Evolutionary conservation across 2,888 invertebrate genomes (phyloP).

Genomic region (Aricia artaxerxes): DNA sequence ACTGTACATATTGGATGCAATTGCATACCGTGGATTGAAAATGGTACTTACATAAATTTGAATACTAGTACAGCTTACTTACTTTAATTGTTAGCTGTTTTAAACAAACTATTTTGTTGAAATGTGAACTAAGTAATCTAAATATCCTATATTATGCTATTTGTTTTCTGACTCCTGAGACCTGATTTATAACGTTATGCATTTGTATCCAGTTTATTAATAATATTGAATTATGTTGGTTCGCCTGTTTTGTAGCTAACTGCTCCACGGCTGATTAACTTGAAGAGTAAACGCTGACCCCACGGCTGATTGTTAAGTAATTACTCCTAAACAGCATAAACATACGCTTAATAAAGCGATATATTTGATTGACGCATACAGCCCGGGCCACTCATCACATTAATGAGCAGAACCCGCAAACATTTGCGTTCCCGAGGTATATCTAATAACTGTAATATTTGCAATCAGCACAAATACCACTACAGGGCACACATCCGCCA

Average conservation of each 20-base stretch:
- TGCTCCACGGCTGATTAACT: not conserved
- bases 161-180: too few relatives aligned
- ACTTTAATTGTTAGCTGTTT: too few relatives aligned
- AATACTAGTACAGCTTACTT: too few relatives aligned
- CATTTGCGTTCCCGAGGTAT: slow-evolving; percentile 65
- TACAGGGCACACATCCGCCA: slow-evolving; percentile 38
- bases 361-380: slow-evolving; percentile 46
- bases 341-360: not conserved
- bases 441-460: slow-evolving; percentile 62
- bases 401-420: slow-evolving; percentile 73
- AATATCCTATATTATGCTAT: too few relatives aligned
- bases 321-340: slow-evolving; percentile 1
- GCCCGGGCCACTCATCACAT: slow-evolving; percentile 60
- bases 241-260: not conserved
- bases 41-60: too few relatives aligned
- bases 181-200: too few relatives aligned
- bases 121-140: too few relatives aligned
- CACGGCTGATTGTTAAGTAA: not conserved
- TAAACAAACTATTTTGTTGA: too few relatives aligned
- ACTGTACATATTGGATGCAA: too few relatives aligned
- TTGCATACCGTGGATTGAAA: too few relatives aligned
- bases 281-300: not conserved
- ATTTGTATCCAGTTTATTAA: too few relatives aligned
- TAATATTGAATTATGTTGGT: not conserved
- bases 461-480: slow-evolving; percentile 59